Conservation (phyloP, 2,797 vertebrate species). For the Spatula clypeata region DNA sequence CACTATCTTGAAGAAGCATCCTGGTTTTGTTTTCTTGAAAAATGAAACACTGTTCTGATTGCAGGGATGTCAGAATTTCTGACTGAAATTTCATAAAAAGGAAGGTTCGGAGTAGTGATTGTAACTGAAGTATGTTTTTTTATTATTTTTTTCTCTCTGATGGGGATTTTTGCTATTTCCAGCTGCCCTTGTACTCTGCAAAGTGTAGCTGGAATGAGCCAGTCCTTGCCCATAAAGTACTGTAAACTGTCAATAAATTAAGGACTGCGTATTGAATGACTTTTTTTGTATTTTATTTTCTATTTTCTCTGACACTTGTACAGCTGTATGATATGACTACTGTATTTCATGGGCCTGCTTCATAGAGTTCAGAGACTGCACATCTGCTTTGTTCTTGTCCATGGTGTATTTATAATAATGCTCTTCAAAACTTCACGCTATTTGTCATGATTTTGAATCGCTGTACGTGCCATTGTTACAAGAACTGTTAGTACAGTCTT, state of each 20-base stretch:
- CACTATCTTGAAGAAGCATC: constrained; percentile 60
- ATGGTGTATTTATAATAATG: constrained; percentile 23
- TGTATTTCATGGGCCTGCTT: constrained; percentile 69
- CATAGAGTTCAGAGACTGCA: constrained; percentile 51
- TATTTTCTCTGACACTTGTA: constrained; percentile 69
- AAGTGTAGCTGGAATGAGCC: constrained; percentile 49
- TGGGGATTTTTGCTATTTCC: constrained; percentile 67
- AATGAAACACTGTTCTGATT: constrained; percentile 41
- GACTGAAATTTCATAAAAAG: constrained; percentile 9
- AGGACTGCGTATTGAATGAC: constrained; percentile 59
- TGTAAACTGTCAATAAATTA: constrained; percentile 69
- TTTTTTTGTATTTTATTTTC: constrained; percentile 44
- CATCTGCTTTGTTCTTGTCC: constrained; percentile 61
- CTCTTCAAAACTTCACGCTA: constrained; percentile 47
- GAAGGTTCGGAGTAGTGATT: constrained; percentile 8
- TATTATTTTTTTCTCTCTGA: constrained; percentile 2
- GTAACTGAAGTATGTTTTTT: constrained; percentile 22
- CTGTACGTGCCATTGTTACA: constrained; percentile 82
- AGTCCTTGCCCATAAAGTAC: constrained; percentile 58
- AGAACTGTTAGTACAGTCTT: constrained; percentile 74
- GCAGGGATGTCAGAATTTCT: constrained; percentile 36
- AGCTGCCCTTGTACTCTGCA: constrained; percentile 59
- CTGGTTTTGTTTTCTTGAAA: constrained; percentile 59
- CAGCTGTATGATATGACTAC: constrained; percentile 59
- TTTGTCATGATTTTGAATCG: constrained; percentile 76